Base-by-base conservation (phyloP, 2,888 invertebrate genomes). In the Bhutanitis thaidina region DNA sequence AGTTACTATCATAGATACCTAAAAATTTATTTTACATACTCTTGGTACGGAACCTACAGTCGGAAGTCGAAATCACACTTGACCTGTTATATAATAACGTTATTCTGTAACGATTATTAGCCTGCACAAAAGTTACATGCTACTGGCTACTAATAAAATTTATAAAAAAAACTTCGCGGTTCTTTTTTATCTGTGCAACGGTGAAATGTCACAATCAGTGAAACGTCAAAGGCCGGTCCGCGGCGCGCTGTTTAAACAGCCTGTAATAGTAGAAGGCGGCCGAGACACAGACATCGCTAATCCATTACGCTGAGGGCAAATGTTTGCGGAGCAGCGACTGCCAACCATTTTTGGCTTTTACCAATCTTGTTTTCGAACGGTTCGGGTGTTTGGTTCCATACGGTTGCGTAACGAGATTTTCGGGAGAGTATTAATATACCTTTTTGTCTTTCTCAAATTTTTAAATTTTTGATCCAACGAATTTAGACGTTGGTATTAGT, bases 261-360 rank as follows among this genome's bases (percentile, higher is more conserved):
- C 53, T 58, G 68, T 68, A 68, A 68, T 59, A 58, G 55, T 54
- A 68, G 65, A 61, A 59, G 67, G 60, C 61, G 49, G 55, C 27
- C 43, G 56, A 54, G 41, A 61, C 60, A 61, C 37, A 54, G 38
- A 61, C 60, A 61, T 39, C 53, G 58, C 53, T 58, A 58, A 56
- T 59, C 61, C 61, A 61, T 61, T 61, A 61, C 54, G 54, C 54
- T 45, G 46, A 29, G 27, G 35, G 43, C 58, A 55, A 61, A 59
- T 59, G 55, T 61, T 61, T 61, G 58, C 49, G 44, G 39, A 52
- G 51, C 49, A 53, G 43, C 51, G 44, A 45, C 49, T 53, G 53
- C 40, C 43, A 8, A 38, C 37, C 49, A 47, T 55, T 55, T 52
- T 47, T 34, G 43, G 53, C 53, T 52, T 53, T 43, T 45, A 51